phyloP scores from a whole-genome alignment of 2,797 vertebrate species.

The Mionectes olivaceus region DNA sequence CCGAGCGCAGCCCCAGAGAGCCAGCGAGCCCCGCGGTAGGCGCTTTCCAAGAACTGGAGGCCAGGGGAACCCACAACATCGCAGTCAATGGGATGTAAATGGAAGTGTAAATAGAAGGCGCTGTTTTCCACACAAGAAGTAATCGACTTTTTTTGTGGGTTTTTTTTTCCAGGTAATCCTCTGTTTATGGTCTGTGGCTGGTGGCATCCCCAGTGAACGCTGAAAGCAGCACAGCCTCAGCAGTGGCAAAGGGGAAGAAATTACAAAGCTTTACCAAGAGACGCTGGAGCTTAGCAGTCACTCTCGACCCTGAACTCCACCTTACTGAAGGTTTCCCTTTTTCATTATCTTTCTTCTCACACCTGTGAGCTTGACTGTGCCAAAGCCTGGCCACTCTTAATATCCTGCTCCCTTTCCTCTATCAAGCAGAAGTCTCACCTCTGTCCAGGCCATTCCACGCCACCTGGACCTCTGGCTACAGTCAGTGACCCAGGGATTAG shows the following conservation, averaged over 20 bases:
- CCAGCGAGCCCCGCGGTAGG: not conserved
- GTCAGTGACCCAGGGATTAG: not conserved
- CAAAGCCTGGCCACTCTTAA: not conserved
- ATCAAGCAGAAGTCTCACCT: not conserved
- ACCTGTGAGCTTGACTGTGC: not conserved
- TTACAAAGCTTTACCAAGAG: not conserved
- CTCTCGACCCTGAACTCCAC: not conserved
- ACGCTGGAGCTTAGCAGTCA: not conserved
- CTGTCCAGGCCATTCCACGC: not conserved
- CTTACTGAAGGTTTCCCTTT: not conserved
- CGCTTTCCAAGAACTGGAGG: not conserved
- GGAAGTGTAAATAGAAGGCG: not conserved
- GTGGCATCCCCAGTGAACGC: not conserved
- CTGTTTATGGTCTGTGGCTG: not conserved
- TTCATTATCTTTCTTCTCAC: not conserved
- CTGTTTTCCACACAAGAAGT: not conserved
- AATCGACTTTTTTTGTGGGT: not conserved
- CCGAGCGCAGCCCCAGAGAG: not conserved
- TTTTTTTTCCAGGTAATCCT: not conserved
- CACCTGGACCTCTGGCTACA: not conserved
- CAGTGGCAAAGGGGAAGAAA: not conserved
- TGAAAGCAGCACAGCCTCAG: not conserved
- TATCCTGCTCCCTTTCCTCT: not conserved
- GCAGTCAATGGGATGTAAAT: too few species aligned
- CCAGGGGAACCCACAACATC: not conserved